Evolutionary conservation across 2,113 vertebrate genomes (phyloP).

Genomic region (Paramisgurnus dabryanus): DNA sequence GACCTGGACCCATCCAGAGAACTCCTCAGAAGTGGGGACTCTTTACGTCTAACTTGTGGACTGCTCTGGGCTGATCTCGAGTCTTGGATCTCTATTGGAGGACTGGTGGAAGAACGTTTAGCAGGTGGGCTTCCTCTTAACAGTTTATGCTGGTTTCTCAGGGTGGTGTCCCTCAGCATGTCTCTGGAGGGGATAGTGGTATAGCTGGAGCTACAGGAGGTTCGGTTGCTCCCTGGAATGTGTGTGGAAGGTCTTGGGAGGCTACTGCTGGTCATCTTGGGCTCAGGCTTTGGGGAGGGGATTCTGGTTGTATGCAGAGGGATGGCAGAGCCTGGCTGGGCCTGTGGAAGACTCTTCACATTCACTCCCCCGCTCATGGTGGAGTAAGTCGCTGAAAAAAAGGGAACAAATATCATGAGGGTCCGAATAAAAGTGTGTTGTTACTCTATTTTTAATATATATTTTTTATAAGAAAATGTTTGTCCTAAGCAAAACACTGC

Average conservation of each 20-base stretch:
- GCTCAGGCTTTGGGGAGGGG: conserved; percentile 67
- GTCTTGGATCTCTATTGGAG: conserved; percentile 33
- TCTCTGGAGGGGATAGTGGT: conserved; percentile 53
- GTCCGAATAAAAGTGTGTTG: background rate
- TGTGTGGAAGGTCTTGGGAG: conserved; percentile 56
- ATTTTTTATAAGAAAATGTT: background rate
- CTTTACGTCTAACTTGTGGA: conserved; percentile 61
- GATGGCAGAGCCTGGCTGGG: conserved; percentile 67
- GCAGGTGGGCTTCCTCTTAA: conserved; percentile 52
- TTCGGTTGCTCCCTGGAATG: conserved; percentile 58
- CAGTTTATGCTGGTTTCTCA: conserved; percentile 65
- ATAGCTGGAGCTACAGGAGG: conserved; percentile 27
- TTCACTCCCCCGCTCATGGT: conserved; percentile 74
- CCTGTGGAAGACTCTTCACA: conserved; percentile 63
- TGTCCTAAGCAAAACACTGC: too few species aligned
- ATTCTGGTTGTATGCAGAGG: conserved; percentile 66
- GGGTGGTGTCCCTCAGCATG: conserved; percentile 48
- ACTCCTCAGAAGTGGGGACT: conserved; percentile 62
- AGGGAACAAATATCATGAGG: background rate
- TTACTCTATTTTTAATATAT: background rate
- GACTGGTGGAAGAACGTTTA: conserved; percentile 35
- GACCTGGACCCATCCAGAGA: conserved; percentile 56
- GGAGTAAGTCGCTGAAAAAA: conserved; percentile 44
- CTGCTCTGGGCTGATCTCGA: conserved; percentile 71
- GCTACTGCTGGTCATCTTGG: conserved; percentile 50